Evolutionary conservation across 2,797 vertebrate genomes (phyloP).

Genomic region (Acanthornis magna): DNA sequence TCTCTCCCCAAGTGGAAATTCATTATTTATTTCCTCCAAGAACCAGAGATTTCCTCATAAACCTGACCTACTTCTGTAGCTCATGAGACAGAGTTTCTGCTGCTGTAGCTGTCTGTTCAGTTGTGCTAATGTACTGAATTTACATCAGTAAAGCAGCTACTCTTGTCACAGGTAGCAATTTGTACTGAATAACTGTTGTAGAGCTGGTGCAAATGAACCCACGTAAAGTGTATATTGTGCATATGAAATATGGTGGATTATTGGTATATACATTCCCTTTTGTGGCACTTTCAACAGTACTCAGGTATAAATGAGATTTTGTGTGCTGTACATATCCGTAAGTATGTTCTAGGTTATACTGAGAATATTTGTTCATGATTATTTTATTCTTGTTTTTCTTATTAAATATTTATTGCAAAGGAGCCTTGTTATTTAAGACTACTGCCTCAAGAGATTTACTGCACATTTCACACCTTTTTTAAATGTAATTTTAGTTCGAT

Average conservation of each 20-base stretch:
- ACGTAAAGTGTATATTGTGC: background rate
- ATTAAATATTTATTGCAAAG: background rate
- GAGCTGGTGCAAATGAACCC: background rate
- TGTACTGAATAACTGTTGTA: background rate
- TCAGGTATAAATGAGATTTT: background rate
- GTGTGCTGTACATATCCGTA: background rate
- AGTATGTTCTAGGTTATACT: background rate
- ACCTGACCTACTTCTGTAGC: background rate
- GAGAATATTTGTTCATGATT: background rate
- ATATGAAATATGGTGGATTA: background rate
- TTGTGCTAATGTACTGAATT: background rate
- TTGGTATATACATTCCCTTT: background rate
- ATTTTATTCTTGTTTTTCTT: background rate
- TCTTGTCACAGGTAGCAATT: background rate
- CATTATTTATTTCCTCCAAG: background rate
- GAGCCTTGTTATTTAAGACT: background rate
- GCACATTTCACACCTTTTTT: background rate
- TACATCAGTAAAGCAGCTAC: background rate
- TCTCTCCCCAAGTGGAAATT: background rate
- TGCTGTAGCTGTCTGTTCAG: background rate
- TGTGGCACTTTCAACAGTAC: background rate
- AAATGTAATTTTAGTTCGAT: background rate
- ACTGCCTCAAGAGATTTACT: background rate
- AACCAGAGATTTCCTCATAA: background rate
- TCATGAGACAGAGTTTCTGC: background rate